phyloP scores from a whole-genome alignment of 2,797 vertebrate genomes.

The Ciconia nigra region DNA sequence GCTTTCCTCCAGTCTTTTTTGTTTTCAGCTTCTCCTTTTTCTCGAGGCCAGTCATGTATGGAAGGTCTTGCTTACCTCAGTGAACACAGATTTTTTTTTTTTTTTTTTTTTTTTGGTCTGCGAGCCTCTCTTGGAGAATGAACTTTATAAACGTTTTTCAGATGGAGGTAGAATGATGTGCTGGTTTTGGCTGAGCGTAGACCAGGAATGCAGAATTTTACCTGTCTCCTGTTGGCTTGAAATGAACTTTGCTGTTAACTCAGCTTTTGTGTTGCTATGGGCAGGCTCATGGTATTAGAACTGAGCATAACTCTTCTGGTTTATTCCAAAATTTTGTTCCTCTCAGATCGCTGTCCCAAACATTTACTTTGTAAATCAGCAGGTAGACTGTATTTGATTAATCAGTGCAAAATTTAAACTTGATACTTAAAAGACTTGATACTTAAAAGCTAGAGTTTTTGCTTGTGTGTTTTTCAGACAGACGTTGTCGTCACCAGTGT shows the following conservation, averaged over 20 bases:
- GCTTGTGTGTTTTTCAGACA: conserved; percentile 73
- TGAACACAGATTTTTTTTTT: background rate
- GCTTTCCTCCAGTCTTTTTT: background rate
- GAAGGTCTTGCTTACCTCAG: background rate
- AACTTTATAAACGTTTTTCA: background rate
- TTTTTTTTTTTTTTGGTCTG: background rate
- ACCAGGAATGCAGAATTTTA: background rate
- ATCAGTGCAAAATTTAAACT: background rate
- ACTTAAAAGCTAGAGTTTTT: background rate
- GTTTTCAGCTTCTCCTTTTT: background rate
- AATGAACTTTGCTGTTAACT: background rate
- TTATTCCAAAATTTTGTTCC: background rate
- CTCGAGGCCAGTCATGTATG: background rate
- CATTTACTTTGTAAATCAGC: background rate
- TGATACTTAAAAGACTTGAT: background rate
- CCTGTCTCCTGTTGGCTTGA: background rate
- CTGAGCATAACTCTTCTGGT: background rate
- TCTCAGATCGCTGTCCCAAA: background rate
- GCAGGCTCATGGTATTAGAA: background rate
- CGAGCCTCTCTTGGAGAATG: rapidly evolving
- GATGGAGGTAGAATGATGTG: background rate
- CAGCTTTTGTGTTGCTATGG: background rate
- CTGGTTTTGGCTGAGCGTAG: background rate
- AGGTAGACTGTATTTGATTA: background rate
- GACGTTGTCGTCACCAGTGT: conserved; percentile 83